Evolutionary conservation across 2,797 vertebrate species (phyloP), one percentile per base, ranked within the genome.

Genomic region (Epinephelus coioides): DNA sequence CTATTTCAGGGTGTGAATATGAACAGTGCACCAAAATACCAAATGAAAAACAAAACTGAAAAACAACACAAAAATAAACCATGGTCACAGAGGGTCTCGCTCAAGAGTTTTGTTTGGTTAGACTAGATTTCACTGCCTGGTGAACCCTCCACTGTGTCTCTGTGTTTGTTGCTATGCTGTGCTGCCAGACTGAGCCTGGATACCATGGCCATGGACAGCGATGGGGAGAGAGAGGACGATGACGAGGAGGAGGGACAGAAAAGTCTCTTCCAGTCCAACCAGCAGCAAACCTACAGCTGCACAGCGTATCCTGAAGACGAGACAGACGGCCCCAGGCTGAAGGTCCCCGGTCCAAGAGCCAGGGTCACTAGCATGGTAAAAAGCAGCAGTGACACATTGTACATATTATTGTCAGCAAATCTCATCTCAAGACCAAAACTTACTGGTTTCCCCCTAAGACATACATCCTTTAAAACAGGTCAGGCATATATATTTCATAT

Each of bases 101-200:
- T 69, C 25, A 34, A 53, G 67, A 5, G 0, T 73, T 64, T 74
- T 40, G n/a, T 62, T 66, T 71, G 5, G n/a, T 56, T 14, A 18
- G 43, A 54, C 54, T 34, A 11, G 18, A 34, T 75, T 47, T 75
- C 15, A 30, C 30, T 62, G 53, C 14, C 18, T 57, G 43, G 12
- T 69, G 59, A 69, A 65, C 27, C 27, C 5, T 21, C n/a, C 64
- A 27, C 30, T 56, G 9, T 69, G n/a, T 59, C 25, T 77, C 38
- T 68, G 11, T 82, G 15, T 80, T 38, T 51, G 67, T 40, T 54
- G 51, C 19, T 73, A 0, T 65, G 53, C 55, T 79, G 19, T 70
- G 47, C 50, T 84, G 18, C 23, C 74, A 99, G 98, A 82, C 93
- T 97, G 76, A 98, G 97, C 91, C 87, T 97, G 43, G 96, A 97